Conservation (phyloP, 1,140 invertebrate genomes). For the Grapholita molesta region DNA sequence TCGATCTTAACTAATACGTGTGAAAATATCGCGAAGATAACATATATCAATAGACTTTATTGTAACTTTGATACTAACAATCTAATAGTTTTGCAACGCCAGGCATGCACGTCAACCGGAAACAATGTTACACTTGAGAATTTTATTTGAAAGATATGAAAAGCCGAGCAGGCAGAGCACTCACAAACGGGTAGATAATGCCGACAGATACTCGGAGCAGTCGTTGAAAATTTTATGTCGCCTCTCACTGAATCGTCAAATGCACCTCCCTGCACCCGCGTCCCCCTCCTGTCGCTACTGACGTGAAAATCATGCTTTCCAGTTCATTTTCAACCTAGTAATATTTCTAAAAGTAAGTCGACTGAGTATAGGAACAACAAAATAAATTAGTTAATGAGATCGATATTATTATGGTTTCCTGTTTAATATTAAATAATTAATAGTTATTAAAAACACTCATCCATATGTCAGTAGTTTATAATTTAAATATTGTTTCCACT, state of each 20-base stretch:
- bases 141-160: slow-evolving; percentile 71
- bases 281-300: slow-evolving; percentile 27
- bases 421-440: too few species aligned
- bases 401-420: too few species aligned
- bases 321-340: not conserved
- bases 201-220: slow-evolving; percentile 60
- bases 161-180: slow-evolving; percentile 57
- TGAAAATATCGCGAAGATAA: not conserved
- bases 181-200: slow-evolving; percentile 72
- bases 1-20: not conserved
- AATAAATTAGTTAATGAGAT: too few species aligned
- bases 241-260: slow-evolving; percentile 58
- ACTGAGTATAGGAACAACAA: too few species aligned
- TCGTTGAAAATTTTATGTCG: slow-evolving; percentile 75
- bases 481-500: too few species aligned
- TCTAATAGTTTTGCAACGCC: not conserved
- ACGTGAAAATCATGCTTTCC: slow-evolving; percentile 23
- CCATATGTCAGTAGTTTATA: too few species aligned
- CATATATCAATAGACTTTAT: not conserved
- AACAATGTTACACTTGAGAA: slow-evolving; percentile 40
- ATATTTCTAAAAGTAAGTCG: not conserved
- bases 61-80: not conserved
- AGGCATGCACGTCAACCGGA: not conserved
- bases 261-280: slow-evolving; percentile 45
- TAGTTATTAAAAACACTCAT: too few species aligned